Evolutionary conservation across 2,113 vertebrate species (phyloP).

Genomic region (Clupea harengus): DNA sequence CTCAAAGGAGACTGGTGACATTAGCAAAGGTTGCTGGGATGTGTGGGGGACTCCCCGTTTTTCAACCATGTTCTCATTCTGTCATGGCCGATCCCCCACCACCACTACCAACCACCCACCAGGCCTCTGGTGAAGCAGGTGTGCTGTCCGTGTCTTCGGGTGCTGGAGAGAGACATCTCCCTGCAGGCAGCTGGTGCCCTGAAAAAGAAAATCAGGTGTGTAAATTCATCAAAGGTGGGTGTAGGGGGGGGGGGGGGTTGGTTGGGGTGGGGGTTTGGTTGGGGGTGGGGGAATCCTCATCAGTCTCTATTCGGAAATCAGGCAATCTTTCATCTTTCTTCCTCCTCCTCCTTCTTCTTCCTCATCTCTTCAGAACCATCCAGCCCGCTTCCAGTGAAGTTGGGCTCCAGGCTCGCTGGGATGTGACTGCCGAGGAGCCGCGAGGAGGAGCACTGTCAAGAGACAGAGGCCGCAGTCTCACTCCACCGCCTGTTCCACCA

Average conservation of each 20-base stretch:
- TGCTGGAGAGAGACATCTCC: not conserved
- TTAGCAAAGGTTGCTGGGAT: not conserved
- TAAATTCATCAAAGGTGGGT: not conserved
- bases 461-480: not conserved
- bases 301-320: not conserved
- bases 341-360: not conserved
- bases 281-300: not conserved
- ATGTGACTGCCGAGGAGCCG: not conserved
- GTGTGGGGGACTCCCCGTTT: not conserved
- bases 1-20: not conserved
- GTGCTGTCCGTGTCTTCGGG: constrained; percentile 13
- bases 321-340: not conserved
- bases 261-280: too few species aligned
- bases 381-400: not conserved
- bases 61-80: constrained; percentile 32
- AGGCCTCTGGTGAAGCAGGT: not conserved
- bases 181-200: not conserved
- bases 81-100: not conserved
- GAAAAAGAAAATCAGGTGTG: not conserved
- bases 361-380: not conserved
- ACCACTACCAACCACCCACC: not conserved
- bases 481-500: constrained; percentile 13
- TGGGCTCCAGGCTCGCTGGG: constrained; percentile 22
- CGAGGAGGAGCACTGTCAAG: not conserved
- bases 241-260: not conserved